phyloP scores from a whole-genome alignment of 2,888 invertebrate genomes.

The Salticus scenicus region DNA sequence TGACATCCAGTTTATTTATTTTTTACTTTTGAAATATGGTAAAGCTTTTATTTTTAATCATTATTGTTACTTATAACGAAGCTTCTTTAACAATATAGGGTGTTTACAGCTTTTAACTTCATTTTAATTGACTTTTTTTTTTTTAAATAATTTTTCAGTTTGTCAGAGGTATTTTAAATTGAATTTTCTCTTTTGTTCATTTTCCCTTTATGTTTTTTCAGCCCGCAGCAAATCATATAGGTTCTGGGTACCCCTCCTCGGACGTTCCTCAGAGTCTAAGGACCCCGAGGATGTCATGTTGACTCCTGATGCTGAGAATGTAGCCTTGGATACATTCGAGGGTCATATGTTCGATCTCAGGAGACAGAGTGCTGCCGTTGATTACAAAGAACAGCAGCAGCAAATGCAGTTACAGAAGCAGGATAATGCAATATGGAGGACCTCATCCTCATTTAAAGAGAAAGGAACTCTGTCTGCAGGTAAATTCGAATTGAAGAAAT shows the following conservation, averaged over 20 bases:
- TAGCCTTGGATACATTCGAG: conserved; percentile 61
- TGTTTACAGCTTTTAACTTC: too few species aligned
- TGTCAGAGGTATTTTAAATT: too few species aligned
- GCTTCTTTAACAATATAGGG: too few species aligned
- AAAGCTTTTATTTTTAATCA: too few species aligned
- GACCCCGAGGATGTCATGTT: conserved; percentile 55
- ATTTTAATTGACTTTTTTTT: too few species aligned
- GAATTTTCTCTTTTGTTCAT: too few species aligned
- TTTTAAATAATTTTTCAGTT: too few species aligned
- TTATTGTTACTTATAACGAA: too few species aligned
- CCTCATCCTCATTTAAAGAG: conserved; percentile 61
- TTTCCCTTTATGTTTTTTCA: too few species aligned
- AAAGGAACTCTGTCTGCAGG: conserved; percentile 60
- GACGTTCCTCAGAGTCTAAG: conserved; percentile 43
- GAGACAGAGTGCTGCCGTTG: conserved; percentile 23
- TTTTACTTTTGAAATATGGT: too few species aligned
- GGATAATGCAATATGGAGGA: conserved; percentile 44
- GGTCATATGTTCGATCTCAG: conserved; percentile 41
- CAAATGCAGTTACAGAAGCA: neutral
- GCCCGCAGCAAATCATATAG: conserved; percentile 55
- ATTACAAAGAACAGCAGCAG: conserved; percentile 7
- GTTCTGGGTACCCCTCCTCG: conserved; percentile 56
- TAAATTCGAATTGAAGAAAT: too few species aligned
- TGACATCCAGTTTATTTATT: too few species aligned
- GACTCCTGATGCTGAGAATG: conserved; percentile 51